A percentile compares a stretch with the other conserved stretches of the same genome.
These are phyloP conservation scores for Malaclemys terrapin DNA, from an alignment of 2,113 vertebrate genomes.

Conservation along the genomic window DNA sequence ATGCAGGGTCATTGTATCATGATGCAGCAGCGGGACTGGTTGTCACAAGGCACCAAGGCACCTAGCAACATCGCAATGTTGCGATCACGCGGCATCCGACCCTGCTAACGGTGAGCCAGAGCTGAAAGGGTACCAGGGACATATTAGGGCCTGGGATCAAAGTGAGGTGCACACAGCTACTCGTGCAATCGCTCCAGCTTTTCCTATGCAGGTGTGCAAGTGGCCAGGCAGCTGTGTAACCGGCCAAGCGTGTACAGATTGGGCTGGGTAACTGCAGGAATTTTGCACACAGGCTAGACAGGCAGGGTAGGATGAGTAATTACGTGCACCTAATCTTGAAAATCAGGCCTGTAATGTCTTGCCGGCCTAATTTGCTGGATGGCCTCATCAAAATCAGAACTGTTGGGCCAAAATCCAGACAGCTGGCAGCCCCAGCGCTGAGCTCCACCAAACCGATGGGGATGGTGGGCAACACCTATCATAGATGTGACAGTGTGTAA, in stretches of 20 bases:
- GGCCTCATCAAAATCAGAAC: not conserved
- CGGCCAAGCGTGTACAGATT: not conserved
- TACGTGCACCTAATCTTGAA: constrained; percentile 31
- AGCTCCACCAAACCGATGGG: accelerated
- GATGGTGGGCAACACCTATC: not conserved
- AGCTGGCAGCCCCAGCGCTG: not conserved
- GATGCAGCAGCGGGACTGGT: not conserved
- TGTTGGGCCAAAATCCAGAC: not conserved
- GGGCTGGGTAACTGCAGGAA: not conserved
- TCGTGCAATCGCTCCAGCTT: accelerated
- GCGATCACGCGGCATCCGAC: accelerated
- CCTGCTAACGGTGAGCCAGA: not conserved
- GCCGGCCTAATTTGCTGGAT: constrained; percentile 43
- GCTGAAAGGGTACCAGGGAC: not conserved
- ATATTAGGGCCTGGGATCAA: not conserved
- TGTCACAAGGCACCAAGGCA: not conserved
- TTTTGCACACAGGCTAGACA: accelerated
- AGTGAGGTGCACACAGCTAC: not conserved
- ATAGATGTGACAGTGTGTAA: not conserved
- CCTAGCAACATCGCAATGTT: not conserved
- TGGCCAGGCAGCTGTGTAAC: not conserved
- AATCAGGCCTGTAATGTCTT: constrained; percentile 6
- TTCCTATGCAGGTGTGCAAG: accelerated
- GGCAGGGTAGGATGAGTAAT: constrained; percentile 42
- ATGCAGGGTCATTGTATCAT: no score